Percentiles rank a stretch among this genome's conserved stretches.
Evolutionary conservation across 2,888 invertebrate species (phyloP).

Genomic region (Cetonia aurata): DNA sequence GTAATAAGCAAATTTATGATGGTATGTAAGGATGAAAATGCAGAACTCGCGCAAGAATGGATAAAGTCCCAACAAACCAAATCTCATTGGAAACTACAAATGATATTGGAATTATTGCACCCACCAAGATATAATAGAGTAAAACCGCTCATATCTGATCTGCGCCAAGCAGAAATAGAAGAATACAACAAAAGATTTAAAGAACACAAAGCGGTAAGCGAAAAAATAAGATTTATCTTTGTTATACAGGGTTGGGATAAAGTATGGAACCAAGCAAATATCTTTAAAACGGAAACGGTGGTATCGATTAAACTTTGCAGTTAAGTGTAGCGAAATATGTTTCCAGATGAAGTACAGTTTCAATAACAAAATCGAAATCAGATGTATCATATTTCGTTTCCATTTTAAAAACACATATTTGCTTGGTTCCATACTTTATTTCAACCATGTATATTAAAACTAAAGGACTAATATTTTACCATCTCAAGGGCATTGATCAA

Average conservation of each 20-base stretch:
- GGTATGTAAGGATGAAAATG: conserved; percentile 34
- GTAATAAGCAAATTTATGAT: conserved; percentile 21
- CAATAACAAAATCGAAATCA: no score
- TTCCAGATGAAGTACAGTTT: no score
- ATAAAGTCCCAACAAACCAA: conserved; percentile 18
- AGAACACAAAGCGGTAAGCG: conserved; percentile 33
- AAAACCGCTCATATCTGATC: conserved; percentile 27
- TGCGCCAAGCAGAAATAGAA: conserved; percentile 23
- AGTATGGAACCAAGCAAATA: no score
- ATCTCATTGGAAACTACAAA: neutral
- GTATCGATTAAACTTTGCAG: no score
- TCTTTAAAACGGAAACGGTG: no score
- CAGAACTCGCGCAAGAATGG: conserved; percentile 25
- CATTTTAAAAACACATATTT: no score
- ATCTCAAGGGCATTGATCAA: conserved; percentile 11
- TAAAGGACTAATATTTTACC: neutral
- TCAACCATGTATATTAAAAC: neutral
- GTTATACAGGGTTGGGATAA: no score
- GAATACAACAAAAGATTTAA: conserved; percentile 23
- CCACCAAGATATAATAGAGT: conserved; percentile 29
- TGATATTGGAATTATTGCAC: conserved; percentile 28
- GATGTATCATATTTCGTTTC: no score
- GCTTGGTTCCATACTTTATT: no score
- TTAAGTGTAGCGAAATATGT: no score
- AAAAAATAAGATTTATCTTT: no score